Percentiles rank a stretch among this genome's conserved stretches.
Evolutionary conservation across 2,113 vertebrate genomes (phyloP).

Genomic region (Sapayoa aenigma): DNA sequence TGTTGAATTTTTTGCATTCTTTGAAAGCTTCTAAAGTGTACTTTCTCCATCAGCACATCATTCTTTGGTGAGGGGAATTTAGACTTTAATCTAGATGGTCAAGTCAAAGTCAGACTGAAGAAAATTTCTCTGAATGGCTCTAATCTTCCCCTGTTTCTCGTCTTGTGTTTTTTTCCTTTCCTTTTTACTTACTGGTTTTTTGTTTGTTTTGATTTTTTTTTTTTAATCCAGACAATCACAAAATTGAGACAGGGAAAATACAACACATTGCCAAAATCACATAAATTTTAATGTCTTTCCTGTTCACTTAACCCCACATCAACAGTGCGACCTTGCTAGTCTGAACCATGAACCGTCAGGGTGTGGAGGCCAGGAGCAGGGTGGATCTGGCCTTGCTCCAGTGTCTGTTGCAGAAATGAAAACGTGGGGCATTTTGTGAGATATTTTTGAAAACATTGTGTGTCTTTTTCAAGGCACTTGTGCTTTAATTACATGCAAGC

Average conservation of each 20-base stretch:
- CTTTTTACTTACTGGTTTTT: background rate
- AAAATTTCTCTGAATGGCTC: background rate
- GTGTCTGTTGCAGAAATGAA: constrained; percentile 8
- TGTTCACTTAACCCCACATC: constrained; percentile 67
- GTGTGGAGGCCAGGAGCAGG: constrained; percentile 59
- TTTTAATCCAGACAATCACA: background rate
- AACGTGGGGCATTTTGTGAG: background rate
- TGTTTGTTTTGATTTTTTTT: background rate
- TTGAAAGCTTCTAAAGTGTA: background rate
- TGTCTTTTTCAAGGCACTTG: constrained; percentile 7
- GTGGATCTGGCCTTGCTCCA: constrained; percentile 60
- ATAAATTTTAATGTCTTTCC: constrained; percentile 67
- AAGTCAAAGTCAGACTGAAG: background rate
- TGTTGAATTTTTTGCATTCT: background rate
- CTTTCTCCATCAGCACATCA: background rate
- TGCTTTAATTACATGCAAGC: background rate
- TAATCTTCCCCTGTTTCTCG: background rate
- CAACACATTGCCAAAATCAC: constrained; percentile 49
- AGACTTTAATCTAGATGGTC: background rate
- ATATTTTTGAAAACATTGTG: constrained; percentile 10
- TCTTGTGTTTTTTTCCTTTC: background rate
- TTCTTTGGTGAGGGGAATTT: background rate
- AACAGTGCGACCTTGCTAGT: constrained; percentile 34
- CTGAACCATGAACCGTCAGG: constrained; percentile 46
- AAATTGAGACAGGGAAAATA: constrained; percentile 47